These are phyloP conservation scores for Bufo bufo DNA, from an alignment of 2,113 vertebrate genomes.

Conservation along the genomic window DNA sequence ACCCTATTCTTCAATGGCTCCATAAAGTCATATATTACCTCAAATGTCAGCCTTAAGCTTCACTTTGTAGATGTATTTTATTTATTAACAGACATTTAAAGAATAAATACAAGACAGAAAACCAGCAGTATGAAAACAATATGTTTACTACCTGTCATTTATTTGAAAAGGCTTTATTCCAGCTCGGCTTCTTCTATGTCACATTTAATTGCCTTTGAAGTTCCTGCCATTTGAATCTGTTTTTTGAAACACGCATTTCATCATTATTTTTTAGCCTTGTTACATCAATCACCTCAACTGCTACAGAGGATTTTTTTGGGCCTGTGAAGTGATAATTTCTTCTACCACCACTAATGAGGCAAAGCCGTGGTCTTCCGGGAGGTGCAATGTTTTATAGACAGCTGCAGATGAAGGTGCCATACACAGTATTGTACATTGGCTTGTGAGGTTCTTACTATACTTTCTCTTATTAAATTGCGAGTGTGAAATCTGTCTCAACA, in stretches of 20 bases:
- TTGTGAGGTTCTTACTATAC: neutral
- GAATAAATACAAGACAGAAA: slow-evolving; percentile 65
- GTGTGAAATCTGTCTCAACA: slow-evolving; percentile 17
- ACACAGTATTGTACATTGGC: slow-evolving; percentile 17
- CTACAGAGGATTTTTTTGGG: slow-evolving; percentile 74
- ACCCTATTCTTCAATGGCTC: slow-evolving; percentile 12
- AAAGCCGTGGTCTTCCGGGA: slow-evolving; percentile 76
- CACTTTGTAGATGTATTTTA: slow-evolving; percentile 57
- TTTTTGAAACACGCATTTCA: slow-evolving; percentile 77
- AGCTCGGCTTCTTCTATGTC: slow-evolving; percentile 70
- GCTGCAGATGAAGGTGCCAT: slow-evolving; percentile 69
- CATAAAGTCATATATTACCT: slow-evolving; percentile 36
- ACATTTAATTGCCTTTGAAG: slow-evolving; percentile 81
- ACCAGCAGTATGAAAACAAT: slow-evolving; percentile 65
- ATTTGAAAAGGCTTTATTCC: slow-evolving; percentile 72
- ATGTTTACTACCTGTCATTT: slow-evolving; percentile 68
- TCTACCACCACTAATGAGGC: slow-evolving; percentile 80
- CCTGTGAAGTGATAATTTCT: slow-evolving; percentile 83
- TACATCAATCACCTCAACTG: slow-evolving; percentile 80
- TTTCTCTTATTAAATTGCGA: slow-evolving; percentile 9
- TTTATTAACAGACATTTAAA: slow-evolving; percentile 60
- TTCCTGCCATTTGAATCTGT: slow-evolving; percentile 75
- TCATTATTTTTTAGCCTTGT: slow-evolving; percentile 82
- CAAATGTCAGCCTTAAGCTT: slow-evolving; percentile 25
- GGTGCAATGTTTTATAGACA: slow-evolving; percentile 71